Conservation (phyloP, 2,797 vertebrate species). For the Melanotaenia pygmaea region DNA sequence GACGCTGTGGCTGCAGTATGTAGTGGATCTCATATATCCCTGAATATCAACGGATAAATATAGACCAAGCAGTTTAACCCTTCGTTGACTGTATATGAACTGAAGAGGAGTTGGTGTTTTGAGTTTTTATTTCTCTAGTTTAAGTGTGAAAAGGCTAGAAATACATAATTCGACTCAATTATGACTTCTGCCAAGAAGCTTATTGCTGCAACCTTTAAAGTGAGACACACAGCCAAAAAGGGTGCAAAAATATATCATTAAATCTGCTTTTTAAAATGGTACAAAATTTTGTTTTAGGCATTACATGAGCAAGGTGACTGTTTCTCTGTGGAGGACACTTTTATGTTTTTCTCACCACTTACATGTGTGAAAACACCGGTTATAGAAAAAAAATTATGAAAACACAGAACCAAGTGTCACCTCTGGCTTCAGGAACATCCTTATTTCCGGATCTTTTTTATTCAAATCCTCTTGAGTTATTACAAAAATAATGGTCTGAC, state of each 20-base stretch:
- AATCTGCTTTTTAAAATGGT: constrained; percentile 1
- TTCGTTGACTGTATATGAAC: not conserved
- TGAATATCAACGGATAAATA: constrained; percentile 17
- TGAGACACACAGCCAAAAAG: not conserved
- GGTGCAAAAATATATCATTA: no score
- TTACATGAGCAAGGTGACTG: not conserved
- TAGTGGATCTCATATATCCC: not conserved
- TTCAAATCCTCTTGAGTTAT: constrained; percentile 54
- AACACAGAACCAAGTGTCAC: constrained; percentile 5
- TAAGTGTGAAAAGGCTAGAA: not conserved
- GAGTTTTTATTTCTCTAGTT: not conserved
- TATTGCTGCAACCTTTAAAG: not conserved
- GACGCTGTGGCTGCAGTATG: not conserved
- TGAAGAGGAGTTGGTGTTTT: not conserved
- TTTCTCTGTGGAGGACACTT: not conserved
- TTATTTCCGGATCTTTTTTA: constrained; percentile 43
- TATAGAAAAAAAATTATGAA: constrained; percentile 2
- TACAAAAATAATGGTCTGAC: constrained; percentile 55
- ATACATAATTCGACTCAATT: not conserved
- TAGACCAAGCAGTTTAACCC: not conserved
- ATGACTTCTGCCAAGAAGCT: not conserved
- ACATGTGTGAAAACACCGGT: constrained; percentile 16
- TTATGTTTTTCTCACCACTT: not conserved
- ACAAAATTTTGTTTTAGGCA: not conserved
- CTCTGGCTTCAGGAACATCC: constrained; percentile 22